These are phyloP conservation scores for Daktulosphaira vitifoliae DNA, from an alignment of 1,140 invertebrate species.

Conservation along the genomic window DNA sequence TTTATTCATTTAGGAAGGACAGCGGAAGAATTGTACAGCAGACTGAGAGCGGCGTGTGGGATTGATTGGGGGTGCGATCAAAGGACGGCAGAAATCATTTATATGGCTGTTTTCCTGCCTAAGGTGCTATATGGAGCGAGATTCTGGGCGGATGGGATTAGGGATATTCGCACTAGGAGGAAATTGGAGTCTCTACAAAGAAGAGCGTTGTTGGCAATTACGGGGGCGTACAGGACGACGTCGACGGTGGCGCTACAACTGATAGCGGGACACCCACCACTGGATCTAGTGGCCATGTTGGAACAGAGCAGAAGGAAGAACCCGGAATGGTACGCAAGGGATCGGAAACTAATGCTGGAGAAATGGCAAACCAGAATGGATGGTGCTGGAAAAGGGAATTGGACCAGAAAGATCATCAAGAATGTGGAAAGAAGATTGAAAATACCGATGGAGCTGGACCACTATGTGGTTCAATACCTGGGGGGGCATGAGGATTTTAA, in stretches of 20 bases:
- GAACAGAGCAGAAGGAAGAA: not conserved
- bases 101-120: not conserved
- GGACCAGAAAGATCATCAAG: too few relatives aligned
- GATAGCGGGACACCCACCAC: not conserved
- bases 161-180: not conserved
- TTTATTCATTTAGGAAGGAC: too few relatives aligned
- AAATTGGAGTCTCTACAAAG: not conserved
- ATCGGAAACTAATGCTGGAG: too few relatives aligned
- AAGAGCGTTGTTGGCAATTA: slow-evolving; percentile 3
- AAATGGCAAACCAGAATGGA: too few relatives aligned
- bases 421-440: too few relatives aligned
- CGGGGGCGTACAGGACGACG: slow-evolving; percentile 17
- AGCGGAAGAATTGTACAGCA: not conserved
- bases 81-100: not conserved
- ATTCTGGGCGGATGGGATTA: too few relatives aligned
- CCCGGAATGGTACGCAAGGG: too few relatives aligned
- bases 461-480: not conserved
- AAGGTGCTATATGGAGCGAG: not conserved
- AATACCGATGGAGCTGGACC: too few relatives aligned
- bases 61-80: not conserved
- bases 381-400: too few relatives aligned
- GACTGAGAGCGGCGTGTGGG: not conserved
- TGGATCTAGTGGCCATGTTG: not conserved
- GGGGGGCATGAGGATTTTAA: slow-evolving; percentile 5
- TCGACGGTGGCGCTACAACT: slow-evolving; percentile 12